Evolutionary conservation across 2,113 vertebrate genomes (phyloP).

Genomic region (Prinia subflava): DNA sequence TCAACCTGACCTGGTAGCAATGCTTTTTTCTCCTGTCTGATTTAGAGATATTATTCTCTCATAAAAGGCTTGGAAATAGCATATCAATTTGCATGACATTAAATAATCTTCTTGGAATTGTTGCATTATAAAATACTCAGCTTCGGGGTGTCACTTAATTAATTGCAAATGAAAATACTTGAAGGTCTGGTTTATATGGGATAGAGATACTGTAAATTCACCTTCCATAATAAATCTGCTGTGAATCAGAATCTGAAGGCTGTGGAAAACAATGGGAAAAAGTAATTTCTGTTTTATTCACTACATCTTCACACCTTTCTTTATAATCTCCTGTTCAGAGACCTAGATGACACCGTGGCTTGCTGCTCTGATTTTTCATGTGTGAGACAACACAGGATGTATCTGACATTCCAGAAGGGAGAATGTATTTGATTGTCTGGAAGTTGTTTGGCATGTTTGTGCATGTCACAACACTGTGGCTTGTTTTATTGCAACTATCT

Average conservation of each 20-base stretch:
- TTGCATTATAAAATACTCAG: not conserved
- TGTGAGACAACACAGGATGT: not conserved
- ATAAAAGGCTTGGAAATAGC: slow-evolving; percentile 3
- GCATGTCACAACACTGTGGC: not conserved
- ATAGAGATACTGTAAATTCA: not conserved
- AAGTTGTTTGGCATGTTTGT: not conserved
- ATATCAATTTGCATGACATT: slow-evolving; percentile 1
- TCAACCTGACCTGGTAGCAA: not conserved
- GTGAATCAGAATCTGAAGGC: not conserved
- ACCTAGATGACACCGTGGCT: not conserved
- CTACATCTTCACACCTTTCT: not conserved
- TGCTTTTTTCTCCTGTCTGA: not conserved
- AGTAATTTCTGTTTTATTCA: not conserved
- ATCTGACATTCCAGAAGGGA: not conserved
- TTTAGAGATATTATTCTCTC: slow-evolving; percentile 2
- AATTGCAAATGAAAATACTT: not conserved
- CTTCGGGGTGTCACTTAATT: not conserved
- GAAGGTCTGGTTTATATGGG: not conserved
- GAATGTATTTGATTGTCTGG: not conserved
- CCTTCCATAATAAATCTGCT: not conserved
- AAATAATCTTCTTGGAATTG: slow-evolving; percentile 10
- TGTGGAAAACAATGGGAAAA: not conserved
- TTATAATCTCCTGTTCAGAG: not conserved
- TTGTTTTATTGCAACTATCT: not conserved
- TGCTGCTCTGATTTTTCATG: not conserved